A percentile compares a stretch with the other conserved stretches of the same genome.
Conservation (phyloP, 2,888 invertebrate genomes). For the Trachelus troglodyta region DNA sequence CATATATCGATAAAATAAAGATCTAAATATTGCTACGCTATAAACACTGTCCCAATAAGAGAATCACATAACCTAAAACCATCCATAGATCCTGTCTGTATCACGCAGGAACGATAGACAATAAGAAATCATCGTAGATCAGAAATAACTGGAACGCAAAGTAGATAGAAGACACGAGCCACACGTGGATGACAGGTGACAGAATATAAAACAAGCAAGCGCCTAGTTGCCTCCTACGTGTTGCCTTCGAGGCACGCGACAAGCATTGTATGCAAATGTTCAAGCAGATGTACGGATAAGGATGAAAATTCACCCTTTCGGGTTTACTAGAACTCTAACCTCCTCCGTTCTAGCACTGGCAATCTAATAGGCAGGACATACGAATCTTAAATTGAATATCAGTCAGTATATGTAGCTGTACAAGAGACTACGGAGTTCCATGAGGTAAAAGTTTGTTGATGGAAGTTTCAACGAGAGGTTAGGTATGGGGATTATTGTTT, state of each 20-base stretch:
- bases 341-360: neutral
- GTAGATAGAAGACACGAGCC: constrained; percentile 16
- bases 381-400: too few relatives aligned
- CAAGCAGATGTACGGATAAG: constrained; percentile 30
- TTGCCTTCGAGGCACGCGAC: constrained; percentile 54
- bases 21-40: neutral
- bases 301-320: constrained; percentile 33
- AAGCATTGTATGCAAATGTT: constrained; percentile 61
- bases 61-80: neutral
- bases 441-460: neutral
- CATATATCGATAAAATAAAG: too few relatives aligned
- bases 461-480: neutral
- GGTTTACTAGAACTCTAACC: neutral
- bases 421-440: neutral
- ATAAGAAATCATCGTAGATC: neutral
- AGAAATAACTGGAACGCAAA: neutral
- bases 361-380: neutral
- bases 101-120: neutral
- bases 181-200: constrained; percentile 57
- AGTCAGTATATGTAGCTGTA: too few relatives aligned
- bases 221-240: constrained; percentile 39
- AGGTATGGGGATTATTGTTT: neutral
- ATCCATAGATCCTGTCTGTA: neutral
- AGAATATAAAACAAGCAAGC: constrained; percentile 41
- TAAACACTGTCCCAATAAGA: neutral